These are phyloP conservation scores for Bombylius major DNA, from an alignment of 2,888 invertebrate genomes.

Conservation along the genomic window DNA sequence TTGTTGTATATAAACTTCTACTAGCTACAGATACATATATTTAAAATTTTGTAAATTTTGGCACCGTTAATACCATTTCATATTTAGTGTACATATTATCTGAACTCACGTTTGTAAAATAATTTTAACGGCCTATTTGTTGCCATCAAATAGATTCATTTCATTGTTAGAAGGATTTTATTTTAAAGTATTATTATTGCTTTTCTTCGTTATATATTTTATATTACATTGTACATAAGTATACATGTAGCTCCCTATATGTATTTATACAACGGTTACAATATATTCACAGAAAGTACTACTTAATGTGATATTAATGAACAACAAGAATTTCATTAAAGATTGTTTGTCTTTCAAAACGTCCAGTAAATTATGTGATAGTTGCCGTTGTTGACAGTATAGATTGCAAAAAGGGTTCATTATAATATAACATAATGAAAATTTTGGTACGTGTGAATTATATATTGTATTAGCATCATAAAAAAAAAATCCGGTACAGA, in stretches of 20 bases:
- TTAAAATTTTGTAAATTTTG: too few species aligned
- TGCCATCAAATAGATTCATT: background rate
- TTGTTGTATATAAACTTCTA: too few species aligned
- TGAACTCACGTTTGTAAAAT: constrained; percentile 7
- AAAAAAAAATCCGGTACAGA: too few species aligned
- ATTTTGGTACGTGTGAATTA: background rate
- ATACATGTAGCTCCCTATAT: too few species aligned
- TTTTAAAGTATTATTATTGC: too few species aligned
- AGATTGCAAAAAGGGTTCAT: constrained; percentile 15
- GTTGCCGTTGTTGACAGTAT: constrained; percentile 21
- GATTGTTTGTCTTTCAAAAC: constrained; percentile 49
- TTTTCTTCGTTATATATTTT: too few species aligned
- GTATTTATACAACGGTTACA: background rate
- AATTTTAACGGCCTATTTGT: constrained; percentile 8
- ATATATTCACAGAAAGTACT: constrained; percentile 11
- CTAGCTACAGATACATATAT: too few species aligned
- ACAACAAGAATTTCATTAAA: constrained; percentile 54
- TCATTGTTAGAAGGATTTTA: too few species aligned
- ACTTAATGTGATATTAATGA: constrained; percentile 52
- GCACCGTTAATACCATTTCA: too few species aligned
- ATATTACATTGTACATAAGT: too few species aligned
- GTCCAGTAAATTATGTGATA: constrained; percentile 44
- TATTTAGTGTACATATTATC: too few species aligned
- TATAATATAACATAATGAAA: background rate
- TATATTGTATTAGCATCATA: too few species aligned